Percentiles rank a stretch among this genome's conserved stretches.
Conservation (phyloP, 2,797 vertebrate species). For the Parauchenoglanis ngamensis region DNA sequence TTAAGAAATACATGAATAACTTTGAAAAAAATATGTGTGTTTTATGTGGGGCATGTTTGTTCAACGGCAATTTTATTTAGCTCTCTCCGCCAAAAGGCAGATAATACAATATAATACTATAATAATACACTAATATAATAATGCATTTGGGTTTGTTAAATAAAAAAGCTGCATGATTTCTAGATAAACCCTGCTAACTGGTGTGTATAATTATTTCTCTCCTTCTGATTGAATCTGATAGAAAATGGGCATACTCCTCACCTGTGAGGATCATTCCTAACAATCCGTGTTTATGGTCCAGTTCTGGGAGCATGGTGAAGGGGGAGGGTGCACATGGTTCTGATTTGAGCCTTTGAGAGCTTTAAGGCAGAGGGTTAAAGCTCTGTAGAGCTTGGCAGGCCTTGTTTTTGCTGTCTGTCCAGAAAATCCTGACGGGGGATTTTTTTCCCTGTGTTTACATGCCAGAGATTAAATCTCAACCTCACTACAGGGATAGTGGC, state of each 20-base stretch:
- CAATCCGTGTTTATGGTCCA: constrained; percentile 73
- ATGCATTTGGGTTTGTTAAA: constrained; percentile 1
- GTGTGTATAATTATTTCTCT: constrained; percentile 13
- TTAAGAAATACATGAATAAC: constrained; percentile 60
- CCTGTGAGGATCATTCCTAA: constrained; percentile 69
- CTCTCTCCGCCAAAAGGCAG: not conserved
- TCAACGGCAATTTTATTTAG: constrained; percentile 2
- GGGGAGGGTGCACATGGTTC: constrained; percentile 65
- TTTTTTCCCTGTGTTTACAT: constrained; percentile 70
- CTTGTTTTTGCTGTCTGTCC: constrained; percentile 54
- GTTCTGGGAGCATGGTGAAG: constrained; percentile 66
- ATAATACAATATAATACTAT: constrained; percentile 17
- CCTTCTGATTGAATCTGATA: constrained; percentile 27
- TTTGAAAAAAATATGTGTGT: constrained; percentile 37
- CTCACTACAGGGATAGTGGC: constrained; percentile 64
- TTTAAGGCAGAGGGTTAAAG: constrained; percentile 54
- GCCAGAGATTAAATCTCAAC: constrained; percentile 61
- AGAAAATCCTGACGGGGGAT: constrained; percentile 62
- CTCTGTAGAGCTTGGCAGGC: constrained; percentile 58
- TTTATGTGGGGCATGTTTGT: constrained; percentile 14
- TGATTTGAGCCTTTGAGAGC: constrained; percentile 65
- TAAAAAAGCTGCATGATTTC: not conserved
- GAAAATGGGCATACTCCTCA: constrained; percentile 66
- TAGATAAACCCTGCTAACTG: constrained; percentile 14
- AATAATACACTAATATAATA: constrained; percentile 1